Evolutionary conservation across 2,797 vertebrate species (phyloP).

Genomic region (Apogon talboti): DNA sequence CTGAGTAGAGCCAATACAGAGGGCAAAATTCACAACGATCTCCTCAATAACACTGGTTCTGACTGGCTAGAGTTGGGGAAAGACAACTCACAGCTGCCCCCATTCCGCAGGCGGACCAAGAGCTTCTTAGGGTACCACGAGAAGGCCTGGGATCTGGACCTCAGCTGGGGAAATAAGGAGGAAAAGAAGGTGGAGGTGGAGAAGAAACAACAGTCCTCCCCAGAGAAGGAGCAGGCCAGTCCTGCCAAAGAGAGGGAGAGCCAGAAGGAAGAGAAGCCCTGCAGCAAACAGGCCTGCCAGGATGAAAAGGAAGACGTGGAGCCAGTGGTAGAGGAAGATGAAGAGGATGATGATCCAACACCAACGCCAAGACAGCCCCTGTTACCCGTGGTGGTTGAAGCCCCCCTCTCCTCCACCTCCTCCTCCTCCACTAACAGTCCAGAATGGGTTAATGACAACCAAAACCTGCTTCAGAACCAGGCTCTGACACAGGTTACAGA

Average conservation of each 20-base stretch:
- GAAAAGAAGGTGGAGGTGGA: conserved; percentile 70
- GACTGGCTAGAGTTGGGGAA: conserved; percentile 91
- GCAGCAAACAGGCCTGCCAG: conserved; percentile 62
- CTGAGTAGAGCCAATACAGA: conserved; percentile 87
- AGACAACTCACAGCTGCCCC: conserved; percentile 87
- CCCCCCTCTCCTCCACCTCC: conserved; percentile 72
- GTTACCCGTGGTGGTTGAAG: conserved; percentile 76
- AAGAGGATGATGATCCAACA: conserved; percentile 73
- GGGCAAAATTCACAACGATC: conserved; percentile 80
- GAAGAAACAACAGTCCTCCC: conserved; percentile 63
- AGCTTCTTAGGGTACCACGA: conserved; percentile 94
- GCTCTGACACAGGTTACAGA: conserved; percentile 69
- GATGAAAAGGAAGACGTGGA: conserved; percentile 74
- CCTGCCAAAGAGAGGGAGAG: conserved; percentile 77
- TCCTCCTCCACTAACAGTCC: conserved; percentile 73
- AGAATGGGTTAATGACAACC: conserved; percentile 67
- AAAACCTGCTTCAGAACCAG: conserved; percentile 55
- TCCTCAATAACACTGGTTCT: conserved; percentile 83
- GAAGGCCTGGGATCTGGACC: conserved; percentile 75
- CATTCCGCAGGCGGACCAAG: conserved; percentile 89
- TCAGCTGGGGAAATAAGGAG: conserved; percentile 73
- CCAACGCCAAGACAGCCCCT: conserved; percentile 70
- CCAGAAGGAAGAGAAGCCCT: conserved; percentile 78
- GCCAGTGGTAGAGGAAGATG: conserved; percentile 53
- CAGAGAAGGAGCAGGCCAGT: conserved; percentile 78